Conservation (phyloP, 2,113 vertebrate species). For the Nestor notabilis region DNA sequence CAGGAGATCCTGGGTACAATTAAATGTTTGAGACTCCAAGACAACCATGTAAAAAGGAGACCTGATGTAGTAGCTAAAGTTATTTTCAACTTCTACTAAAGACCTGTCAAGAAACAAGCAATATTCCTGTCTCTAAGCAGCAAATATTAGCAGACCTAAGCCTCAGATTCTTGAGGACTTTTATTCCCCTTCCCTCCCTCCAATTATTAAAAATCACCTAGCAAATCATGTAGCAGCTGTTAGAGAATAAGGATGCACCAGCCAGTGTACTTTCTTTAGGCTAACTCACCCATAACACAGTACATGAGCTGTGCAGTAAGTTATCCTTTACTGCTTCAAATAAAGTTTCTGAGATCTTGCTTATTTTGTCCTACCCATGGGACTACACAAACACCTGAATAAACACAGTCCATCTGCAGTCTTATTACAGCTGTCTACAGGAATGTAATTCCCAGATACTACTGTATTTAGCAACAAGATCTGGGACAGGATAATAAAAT, state of each 20-base stretch:
- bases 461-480: not conserved
- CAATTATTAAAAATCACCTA: not conserved
- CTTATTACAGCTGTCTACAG: not conserved
- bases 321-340: not conserved
- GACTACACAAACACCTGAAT: not conserved
- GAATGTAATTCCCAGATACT: not conserved
- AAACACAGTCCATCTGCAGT: not conserved
- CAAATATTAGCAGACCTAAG: not conserved
- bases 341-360: not conserved
- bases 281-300: not conserved
- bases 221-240: not conserved
- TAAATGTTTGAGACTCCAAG: not conserved
- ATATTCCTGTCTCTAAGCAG: not conserved
- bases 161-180: not conserved
- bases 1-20: not conserved
- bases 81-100: not conserved
- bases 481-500: not conserved
- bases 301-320: not conserved
- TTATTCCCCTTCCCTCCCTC: rapidly evolving
- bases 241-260: not conserved
- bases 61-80: not conserved
- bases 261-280: not conserved
- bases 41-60: not conserved
- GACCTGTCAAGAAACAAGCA: not conserved
- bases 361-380: not conserved